Conservation (phyloP, 2,888 invertebrate genomes). For the Ichneumoninae sp. region DNA sequence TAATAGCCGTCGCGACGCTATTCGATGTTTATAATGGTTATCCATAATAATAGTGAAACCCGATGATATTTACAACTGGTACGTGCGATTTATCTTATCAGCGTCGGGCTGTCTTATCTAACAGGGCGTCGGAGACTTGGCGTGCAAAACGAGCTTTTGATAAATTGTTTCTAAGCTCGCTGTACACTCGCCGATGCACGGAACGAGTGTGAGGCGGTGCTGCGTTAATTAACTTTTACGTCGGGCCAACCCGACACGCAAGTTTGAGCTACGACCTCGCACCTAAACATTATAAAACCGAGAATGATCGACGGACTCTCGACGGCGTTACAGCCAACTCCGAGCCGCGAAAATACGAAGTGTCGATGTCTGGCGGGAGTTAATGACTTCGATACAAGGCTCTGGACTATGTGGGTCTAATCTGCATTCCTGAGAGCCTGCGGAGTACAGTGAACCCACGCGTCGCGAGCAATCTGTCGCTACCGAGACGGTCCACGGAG, state of each 20-base stretch:
- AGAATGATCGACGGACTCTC: slow-evolving; percentile 50
- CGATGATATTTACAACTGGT: slow-evolving; percentile 36
- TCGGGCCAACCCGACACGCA: slow-evolving; percentile 53
- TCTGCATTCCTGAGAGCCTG: slow-evolving; percentile 6
- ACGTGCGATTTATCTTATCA: slow-evolving; percentile 58
- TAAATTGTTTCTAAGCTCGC: slow-evolving; percentile 51
- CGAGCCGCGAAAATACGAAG: slow-evolving; percentile 28
- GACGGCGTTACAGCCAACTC: slow-evolving; percentile 20
- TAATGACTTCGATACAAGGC: neutral
- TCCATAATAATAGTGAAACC: slow-evolving; percentile 31
- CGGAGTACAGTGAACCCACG: neutral
- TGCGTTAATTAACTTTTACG: slow-evolving; percentile 59
- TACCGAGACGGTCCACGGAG: neutral
- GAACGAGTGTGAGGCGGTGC: slow-evolving; percentile 30
- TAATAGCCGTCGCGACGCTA: slow-evolving; percentile 44
- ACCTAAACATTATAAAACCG: slow-evolving; percentile 44
- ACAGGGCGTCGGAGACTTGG: slow-evolving; percentile 44
- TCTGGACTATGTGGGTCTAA: neutral
- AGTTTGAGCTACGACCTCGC: slow-evolving; percentile 59
- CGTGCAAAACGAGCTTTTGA: slow-evolving; percentile 59
- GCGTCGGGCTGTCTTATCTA: slow-evolving; percentile 60
- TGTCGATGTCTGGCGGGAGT: slow-evolving; percentile 17
- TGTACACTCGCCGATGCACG: slow-evolving; percentile 13
- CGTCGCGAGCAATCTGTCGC: neutral
- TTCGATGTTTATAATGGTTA: slow-evolving; percentile 48